These are phyloP conservation scores for Ophion slaviceki DNA, from an alignment of 2,888 invertebrate species.

Conservation along the genomic window DNA sequence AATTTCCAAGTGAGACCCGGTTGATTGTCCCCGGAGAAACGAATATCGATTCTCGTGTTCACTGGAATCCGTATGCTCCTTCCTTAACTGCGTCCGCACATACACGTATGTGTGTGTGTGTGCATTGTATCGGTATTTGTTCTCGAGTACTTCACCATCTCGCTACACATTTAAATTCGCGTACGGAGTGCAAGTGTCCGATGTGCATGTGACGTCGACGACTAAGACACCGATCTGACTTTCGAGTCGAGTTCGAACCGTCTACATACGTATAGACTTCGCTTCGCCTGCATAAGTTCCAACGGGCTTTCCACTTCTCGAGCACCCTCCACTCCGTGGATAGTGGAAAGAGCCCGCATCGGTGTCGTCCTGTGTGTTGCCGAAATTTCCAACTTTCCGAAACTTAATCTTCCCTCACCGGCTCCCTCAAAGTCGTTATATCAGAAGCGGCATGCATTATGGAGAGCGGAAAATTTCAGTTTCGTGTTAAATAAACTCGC, in stretches of 20 bases:
- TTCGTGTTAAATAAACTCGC: neutral
- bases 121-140: slow-evolving; percentile 19
- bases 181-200: neutral
- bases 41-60: slow-evolving; percentile 53
- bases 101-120: neutral
- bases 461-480: neutral
- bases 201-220: slow-evolving; percentile 2
- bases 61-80: slow-evolving; percentile 7
- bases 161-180: neutral
- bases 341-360: neutral
- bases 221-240: slow-evolving; percentile 16
- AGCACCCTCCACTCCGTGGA: neutral
- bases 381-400: slow-evolving; percentile 47
- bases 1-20: slow-evolving; percentile 46
- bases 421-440: slow-evolving; percentile 35
- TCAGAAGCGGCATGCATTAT: slow-evolving; percentile 17
- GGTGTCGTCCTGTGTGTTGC: slow-evolving; percentile 12
- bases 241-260: slow-evolving; percentile 14
- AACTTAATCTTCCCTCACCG: slow-evolving; percentile 35
- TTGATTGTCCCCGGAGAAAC: slow-evolving; percentile 45
- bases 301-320: slow-evolving; percentile 30
- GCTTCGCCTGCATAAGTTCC: slow-evolving; percentile 4
- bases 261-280: slow-evolving; percentile 8
- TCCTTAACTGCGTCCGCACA: slow-evolving; percentile 13
- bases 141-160: slow-evolving; percentile 13